Conservation (phyloP, 2,113 vertebrate genomes). For the Gymnobelideus leadbeateri region DNA sequence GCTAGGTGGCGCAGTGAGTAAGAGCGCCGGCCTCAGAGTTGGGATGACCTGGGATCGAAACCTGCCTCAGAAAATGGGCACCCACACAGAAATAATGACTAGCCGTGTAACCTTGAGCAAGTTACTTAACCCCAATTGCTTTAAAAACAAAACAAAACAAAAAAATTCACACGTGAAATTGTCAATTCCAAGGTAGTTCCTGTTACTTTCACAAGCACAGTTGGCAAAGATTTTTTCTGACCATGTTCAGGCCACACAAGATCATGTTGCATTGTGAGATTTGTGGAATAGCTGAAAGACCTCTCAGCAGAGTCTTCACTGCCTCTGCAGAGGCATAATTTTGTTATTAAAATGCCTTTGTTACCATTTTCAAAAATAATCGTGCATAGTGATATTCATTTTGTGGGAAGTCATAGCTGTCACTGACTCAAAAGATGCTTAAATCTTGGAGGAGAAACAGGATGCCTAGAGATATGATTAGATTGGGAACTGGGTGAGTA, state of each 20-base stretch:
- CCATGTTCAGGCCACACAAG: conserved; percentile 4
- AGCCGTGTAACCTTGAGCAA: too few relatives aligned
- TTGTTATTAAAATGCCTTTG: not conserved
- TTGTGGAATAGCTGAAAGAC: not conserved
- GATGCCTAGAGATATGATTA: not conserved
- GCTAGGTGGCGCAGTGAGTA: too few relatives aligned
- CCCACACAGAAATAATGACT: too few relatives aligned
- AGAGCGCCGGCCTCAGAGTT: too few relatives aligned
- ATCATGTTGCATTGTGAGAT: conserved; percentile 34
- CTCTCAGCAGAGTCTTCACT: not conserved
- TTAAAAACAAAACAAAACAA: too few relatives aligned
- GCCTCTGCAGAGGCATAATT: not conserved
- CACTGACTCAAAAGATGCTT: not conserved
- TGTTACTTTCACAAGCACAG: not conserved
- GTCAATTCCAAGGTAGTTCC: not conserved
- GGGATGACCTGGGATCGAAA: too few relatives aligned
- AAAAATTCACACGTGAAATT: conserved; percentile 9
- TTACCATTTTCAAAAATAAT: not conserved
- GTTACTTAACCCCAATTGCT: too few relatives aligned
- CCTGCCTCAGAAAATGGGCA: too few relatives aligned
- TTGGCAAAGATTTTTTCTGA: not conserved
- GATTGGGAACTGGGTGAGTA: not conserved
- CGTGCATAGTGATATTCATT: not conserved
- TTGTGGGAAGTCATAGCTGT: not conserved
- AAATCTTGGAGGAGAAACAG: not conserved